These are phyloP conservation scores for Chaetura pelagica DNA, from an alignment of 2,113 vertebrate genomes.

Conservation along the genomic window DNA sequence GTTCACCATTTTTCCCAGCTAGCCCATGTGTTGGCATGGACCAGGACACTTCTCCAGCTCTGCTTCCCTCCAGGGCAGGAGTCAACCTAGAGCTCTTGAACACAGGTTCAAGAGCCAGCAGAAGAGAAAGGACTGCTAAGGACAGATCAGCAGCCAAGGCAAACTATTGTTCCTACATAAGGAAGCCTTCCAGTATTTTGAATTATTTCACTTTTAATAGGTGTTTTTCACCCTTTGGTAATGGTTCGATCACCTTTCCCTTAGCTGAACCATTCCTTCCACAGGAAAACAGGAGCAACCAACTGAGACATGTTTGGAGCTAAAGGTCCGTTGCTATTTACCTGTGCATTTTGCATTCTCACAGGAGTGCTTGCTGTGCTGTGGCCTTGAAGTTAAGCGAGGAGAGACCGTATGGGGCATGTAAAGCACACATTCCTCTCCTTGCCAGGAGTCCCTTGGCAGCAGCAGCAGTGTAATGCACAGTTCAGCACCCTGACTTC, in stretches of 20 bases:
- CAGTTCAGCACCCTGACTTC: neutral
- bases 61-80: neutral
- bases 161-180: neutral
- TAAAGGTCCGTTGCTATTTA: neutral
- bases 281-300: constrained; percentile 16
- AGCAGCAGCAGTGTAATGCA: neutral
- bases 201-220: neutral
- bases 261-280: neutral
- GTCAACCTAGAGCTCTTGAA: neutral
- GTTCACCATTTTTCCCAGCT: neutral
- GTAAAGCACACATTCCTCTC: neutral
- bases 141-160: neutral
- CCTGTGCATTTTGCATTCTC: neutral
- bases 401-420: neutral
- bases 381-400: neutral
- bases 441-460: neutral
- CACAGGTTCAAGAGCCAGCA: neutral
- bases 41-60: neutral
- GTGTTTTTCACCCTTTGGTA: neutral
- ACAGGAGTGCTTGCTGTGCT: neutral
- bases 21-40: neutral
- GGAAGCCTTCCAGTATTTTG: neutral
- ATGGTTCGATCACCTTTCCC: constrained; percentile 1
- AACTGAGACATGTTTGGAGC: neutral
- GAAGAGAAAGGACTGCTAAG: neutral